Base-by-base conservation (phyloP, 2,113 vertebrate species). In the Eonycteris spelaea region DNA sequence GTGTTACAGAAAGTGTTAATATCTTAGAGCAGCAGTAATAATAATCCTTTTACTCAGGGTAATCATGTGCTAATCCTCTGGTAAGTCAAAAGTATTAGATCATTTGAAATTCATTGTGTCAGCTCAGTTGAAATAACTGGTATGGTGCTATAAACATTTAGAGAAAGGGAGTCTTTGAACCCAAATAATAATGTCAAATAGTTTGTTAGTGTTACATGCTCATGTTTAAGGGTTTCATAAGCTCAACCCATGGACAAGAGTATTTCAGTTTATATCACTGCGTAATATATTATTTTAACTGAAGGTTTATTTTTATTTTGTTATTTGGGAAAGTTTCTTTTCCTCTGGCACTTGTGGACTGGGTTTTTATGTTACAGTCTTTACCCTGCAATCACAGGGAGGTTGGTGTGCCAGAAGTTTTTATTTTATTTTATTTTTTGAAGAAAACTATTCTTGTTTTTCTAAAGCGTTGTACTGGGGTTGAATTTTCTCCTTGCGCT, bases 11-110 rank as follows among this genome's bases (percentile, higher is more conserved):
- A 98, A 98, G 98, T 98, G 98, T 98, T 98, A 99, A 98, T 98
- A 98, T 98, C 96, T 98, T 98, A 94, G 86, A 98, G 97, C 96
- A 91, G 97, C 98, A 98, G 95, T 98, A 97, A 96, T 98, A 98
- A 98, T 98, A 98, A 98, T 98, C 95, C 97, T 98, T 98, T 98
- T 98, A 96, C 97, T 98, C 92, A 83, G 96, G 86, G 83, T 98
- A 98, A 98, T 98, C 97, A 98, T 97, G 98, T 98, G 98, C 98
- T 99, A 98, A 98, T 98, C 98, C 98, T 21, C 97, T 98, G 97
- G 98, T 98, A 98, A 98, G 95, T 98, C 97, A 97, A 78, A 98
- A 97, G 96, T 97, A 98, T 98, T 98, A 98, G 97, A 97, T 98
- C 96, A 97, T 98, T 98, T 98, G 87, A 98, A 98, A 98, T 97